Base-by-base conservation (phyloP, 2,113 vertebrate genomes). In the Mugil cephalus region DNA sequence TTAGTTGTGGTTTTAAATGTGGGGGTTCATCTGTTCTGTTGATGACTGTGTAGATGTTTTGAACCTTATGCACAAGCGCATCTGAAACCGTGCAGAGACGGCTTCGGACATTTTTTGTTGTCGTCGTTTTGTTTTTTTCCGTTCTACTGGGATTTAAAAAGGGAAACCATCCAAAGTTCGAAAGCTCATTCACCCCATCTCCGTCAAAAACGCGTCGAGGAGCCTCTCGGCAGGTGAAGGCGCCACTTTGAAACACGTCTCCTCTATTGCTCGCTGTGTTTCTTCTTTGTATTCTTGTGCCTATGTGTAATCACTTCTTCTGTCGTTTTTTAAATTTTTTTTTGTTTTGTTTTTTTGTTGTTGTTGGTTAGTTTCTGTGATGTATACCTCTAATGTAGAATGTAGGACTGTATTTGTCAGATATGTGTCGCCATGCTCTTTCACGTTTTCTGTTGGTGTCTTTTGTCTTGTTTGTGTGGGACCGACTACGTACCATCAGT, bases 141-240 rank as follows among this genome's bases (percentile, higher is more conserved):
- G 61, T 74, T 40, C 1, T 68, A 61, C 53, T 80, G 67, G 82
- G 86, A 91, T 90, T 86, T 87, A 82, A 87, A 89, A 91, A 89
- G 85, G 84, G 87, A 90, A 92, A 70, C 39, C 74, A 69, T 85
- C 70, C 80, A 88, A 85, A 86, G 68, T 85, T 83, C 53, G 61
- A 35, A 39, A 51, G 46, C 52, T 74, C 76, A 69, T 77, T 71
- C 36, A 4, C 53, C 24, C 24, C 63, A 75, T 62, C 50, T 48
- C n/a, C 71, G 72, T 87, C 66, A 50, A 71, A 42, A 69, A 76
- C 45, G 50, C 71, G 69, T 77, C 4, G 65, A 66, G 61, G 64
- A 61, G 59, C 74, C 70, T 79, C 70, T 69, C 76, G 38, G 64
- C 34, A 42, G 79, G 60, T 65, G 38, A 64, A 74, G 75, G 55